Percentiles rank a stretch among this genome's conserved stretches.
phyloP scores from a whole-genome alignment of 2,888 invertebrate genomes.

The Drosophila nr. perissopoda region DNA sequence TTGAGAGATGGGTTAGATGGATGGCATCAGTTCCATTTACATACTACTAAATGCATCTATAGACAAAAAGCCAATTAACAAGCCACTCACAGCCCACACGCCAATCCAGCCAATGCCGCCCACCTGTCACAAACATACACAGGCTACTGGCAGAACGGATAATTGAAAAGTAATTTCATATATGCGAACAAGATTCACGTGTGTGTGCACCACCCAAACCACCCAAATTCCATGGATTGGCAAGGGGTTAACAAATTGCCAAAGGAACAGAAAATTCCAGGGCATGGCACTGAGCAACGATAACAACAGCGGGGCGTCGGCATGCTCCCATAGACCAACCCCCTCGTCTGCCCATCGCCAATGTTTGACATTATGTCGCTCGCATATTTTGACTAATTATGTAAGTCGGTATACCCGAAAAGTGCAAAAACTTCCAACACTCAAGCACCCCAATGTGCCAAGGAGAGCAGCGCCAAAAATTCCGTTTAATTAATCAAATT shows the following conservation, averaged over 20 bases:
- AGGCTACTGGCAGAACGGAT: constrained; percentile 61
- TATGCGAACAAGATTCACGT: constrained; percentile 39
- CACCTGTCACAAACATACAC: constrained; percentile 66
- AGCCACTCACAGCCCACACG: not conserved
- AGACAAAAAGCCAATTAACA: constrained; percentile 31
- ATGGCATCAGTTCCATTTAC: not conserved
- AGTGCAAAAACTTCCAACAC: not conserved
- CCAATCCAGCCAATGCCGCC: constrained; percentile 1
- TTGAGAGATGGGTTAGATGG: not conserved
- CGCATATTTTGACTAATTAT: constrained; percentile 75
- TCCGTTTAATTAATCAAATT: constrained; percentile 70
- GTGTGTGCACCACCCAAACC: constrained; percentile 2
- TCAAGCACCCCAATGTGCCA: constrained; percentile 19
- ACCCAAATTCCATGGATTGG: constrained; percentile 9
- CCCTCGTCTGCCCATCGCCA: constrained; percentile 4
- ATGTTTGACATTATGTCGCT: constrained; percentile 52
- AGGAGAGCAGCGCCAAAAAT: constrained; percentile 51
- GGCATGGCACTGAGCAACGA: constrained; percentile 32
- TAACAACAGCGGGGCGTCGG: constrained; percentile 25
- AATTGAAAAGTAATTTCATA: constrained; percentile 82
- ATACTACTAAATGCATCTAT: not conserved
- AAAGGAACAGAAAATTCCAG: constrained; percentile 49
- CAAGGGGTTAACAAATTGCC: constrained; percentile 45
- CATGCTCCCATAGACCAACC: not conserved
- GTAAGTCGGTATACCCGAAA: constrained; percentile 19